These are phyloP conservation scores for Lophura swinhoii DNA, from an alignment of 2,797 vertebrate species.

Conservation along the genomic window DNA sequence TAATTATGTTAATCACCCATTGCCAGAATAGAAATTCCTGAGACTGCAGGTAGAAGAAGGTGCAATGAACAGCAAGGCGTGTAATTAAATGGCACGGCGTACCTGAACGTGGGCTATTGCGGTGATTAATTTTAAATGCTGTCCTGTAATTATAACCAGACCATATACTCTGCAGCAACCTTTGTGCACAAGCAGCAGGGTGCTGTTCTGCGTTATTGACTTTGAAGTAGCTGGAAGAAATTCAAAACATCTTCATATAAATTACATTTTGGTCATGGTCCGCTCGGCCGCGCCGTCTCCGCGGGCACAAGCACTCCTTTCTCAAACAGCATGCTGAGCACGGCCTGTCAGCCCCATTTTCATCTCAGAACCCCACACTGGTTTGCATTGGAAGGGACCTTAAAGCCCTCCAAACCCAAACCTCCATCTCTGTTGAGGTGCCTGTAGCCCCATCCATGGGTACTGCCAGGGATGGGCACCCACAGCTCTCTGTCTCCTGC, in stretches of 20 bases:
- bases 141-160: constrained; percentile 51
- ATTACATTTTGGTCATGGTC: constrained; percentile 57
- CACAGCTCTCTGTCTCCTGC: too few relatives aligned
- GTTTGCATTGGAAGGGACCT: neutral
- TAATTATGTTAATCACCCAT: neutral
- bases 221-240: constrained; percentile 36
- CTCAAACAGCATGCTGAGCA: neutral
- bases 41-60: neutral
- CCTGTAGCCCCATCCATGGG: neutral
- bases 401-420: neutral
- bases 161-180: neutral
- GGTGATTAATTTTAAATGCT: constrained; percentile 48
- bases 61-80: neutral
- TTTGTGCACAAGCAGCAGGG: constrained; percentile 3
- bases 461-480: too few relatives aligned
- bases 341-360: neutral
- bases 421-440: neutral
- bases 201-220: constrained; percentile 37
- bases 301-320: neutral
- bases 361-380: neutral
- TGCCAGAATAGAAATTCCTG: neutral
- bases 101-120: constrained; percentile 6
- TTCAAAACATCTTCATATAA: constrained; percentile 54
- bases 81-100: constrained; percentile 19
- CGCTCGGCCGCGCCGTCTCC: neutral